Evolutionary conservation across 2,113 vertebrate species (phyloP), one percentile per base, ranked within the genome.

Genomic region (Stictonetta naevosa): DNA sequence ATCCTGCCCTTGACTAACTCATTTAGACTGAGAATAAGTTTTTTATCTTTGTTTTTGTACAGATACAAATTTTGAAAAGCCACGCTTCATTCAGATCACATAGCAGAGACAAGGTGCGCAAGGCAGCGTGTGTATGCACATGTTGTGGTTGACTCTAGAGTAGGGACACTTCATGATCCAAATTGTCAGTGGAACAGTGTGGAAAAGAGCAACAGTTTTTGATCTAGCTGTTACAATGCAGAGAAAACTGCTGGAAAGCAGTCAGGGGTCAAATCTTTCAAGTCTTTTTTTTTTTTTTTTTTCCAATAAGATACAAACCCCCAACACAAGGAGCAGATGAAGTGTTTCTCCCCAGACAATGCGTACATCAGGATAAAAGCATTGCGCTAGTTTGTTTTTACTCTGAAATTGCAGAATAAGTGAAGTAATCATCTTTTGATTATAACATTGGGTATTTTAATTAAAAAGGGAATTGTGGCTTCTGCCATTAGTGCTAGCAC

Each of bases 71-170:
- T 75, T 89, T 60, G 8, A 56, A 72, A 64, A 79, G 31, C 69
- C 31, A 33, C 11, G 17, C 5, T 75, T 86, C 63, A 62, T 67
- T 77, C 36, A 69, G 25, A 66, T 60, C 11, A 20, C 44, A 31
- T 7, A 28, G 72, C 38, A 71, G 85, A 83, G 46, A 83, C 16
- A 9, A 13, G 26, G 17, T 46, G 29, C 60, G 31, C 34, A 42
- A 44, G 25, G 50, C 36, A 66, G 50, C 1, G 0, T 5, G n/a
- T 11, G 9, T 40, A 11, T 6, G 5, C 36, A 16, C 17, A 28
- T 33, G 22, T 52, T 72, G 60, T 42, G 36, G 93, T 86, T 77
- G 52, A 82, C 58, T 56, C 55, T 13, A 40, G 46, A 63, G 0
- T 8, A 29, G 62, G 46, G 26, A 56, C 17, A 21, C 67, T 78